Base-by-base conservation (phyloP, 2,113 vertebrate genomes). In the Tapirus terrestris region DNA sequence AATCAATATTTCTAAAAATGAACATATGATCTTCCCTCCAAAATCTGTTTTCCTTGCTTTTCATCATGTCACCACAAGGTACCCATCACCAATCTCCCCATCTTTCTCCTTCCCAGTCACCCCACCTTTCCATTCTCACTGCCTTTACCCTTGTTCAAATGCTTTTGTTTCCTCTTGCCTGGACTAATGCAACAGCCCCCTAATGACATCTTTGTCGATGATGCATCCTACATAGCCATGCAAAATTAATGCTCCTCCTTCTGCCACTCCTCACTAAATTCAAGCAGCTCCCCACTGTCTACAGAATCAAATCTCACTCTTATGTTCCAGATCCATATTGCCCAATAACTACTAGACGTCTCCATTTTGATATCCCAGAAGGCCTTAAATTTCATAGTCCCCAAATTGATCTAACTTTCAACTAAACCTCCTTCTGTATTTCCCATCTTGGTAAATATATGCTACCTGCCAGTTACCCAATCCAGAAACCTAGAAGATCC, bases 1-100 rank as follows among this genome's bases (percentile, higher is more conserved):
- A 96, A 90, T 93, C 68, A 91, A 17, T 94, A 96, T 91, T 94
- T 89, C 89, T 87, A 87, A 93, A 93, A 80, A 39, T 23, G 18
- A 89, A 58, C 45, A 65, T 12, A 45, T 45, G 61, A n/a, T 60
- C 58, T 75, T 88, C 27, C n/a, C 25, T 89, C 56, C 31, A n/a
- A 86, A 95, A 43, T 21, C 16, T 20, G 8, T 12, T 73, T 63
- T 67, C 56, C 72, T 25, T 86, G 18, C 20, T 72, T 82, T n/a
- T 89, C 67, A 14, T 72, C 12, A 45, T 1, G 20, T 10, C 27
- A 65, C 3, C 10, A 20, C 0, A 0, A 72, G 53, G 16, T 21
- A 14, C 27, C 2, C 29, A 2, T 70, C 61, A 79, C 27, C 16
- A 53, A 14, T 20, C 5, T 72, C 33, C 8, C 60, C 20, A 27